Evolutionary conservation across 92 coral and sea anemone species (phyloP).

Genomic region (Epizoanthus ramosus): DNA sequence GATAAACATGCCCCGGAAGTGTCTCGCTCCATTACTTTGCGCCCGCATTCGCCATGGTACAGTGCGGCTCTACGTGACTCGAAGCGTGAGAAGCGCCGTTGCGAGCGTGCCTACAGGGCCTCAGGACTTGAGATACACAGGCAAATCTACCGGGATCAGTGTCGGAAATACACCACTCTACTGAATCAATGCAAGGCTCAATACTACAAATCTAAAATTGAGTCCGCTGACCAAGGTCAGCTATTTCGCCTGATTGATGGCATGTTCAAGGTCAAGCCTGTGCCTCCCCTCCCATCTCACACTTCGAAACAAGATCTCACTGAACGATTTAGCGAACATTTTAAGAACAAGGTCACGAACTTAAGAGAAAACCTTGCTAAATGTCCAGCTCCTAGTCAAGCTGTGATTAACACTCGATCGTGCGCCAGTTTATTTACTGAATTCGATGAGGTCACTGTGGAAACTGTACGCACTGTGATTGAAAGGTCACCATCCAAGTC

Average conservation of each 20-base stretch:
- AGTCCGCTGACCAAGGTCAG: conserved; percentile 1
- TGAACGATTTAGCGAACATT: conserved; percentile 33
- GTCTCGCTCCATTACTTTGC: conserved; percentile 51
- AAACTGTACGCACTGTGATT: background rate
- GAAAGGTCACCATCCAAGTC: background rate
- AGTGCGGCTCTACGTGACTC: conserved; percentile 28
- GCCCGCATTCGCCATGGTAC: conserved; percentile 55
- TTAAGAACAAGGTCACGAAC: conserved; percentile 25
- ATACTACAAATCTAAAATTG: conserved; percentile 30
- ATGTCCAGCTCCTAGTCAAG: conserved; percentile 21
- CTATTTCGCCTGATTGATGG: conserved; percentile 43
- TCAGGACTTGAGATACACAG: conserved; percentile 50
- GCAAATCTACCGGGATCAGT: conserved; percentile 40
- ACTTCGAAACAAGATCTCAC: conserved; percentile 31
- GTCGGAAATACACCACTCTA: conserved; percentile 39
- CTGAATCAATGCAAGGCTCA: conserved; percentile 41
- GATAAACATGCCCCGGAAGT: conserved; percentile 51
- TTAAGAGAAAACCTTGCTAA: conserved; percentile 33
- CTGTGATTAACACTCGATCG: conserved; percentile 13
- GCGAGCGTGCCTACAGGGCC: conserved; percentile 42
- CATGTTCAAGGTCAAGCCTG: conserved; percentile 41
- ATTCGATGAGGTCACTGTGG: background rate
- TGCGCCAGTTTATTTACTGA: conserved; percentile 29
- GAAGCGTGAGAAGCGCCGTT: conserved; percentile 43
- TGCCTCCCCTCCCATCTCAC: conserved; percentile 48